Conservation (phyloP, 2,113 vertebrate species). For the Podilymbus podiceps region DNA sequence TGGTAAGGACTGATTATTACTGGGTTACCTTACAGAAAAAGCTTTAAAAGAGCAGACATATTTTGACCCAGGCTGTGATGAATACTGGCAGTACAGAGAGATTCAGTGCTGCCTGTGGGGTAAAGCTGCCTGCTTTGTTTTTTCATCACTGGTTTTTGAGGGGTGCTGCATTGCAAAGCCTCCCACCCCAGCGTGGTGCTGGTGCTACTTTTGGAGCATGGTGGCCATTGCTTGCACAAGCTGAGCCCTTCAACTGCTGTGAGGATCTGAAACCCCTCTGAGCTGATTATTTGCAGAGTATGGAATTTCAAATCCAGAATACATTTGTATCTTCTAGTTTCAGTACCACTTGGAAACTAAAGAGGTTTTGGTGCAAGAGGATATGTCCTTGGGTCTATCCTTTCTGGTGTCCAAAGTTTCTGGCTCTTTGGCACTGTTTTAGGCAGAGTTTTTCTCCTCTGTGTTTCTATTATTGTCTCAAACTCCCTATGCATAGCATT, state of each 20-base stretch:
- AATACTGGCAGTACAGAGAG: neutral
- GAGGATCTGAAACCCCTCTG: neutral
- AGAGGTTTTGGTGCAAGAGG: neutral
- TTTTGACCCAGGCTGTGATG: neutral
- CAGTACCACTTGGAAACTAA: neutral
- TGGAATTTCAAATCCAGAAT: neutral
- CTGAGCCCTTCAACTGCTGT: neutral
- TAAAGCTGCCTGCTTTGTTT: neutral
- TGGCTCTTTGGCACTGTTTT: neutral
- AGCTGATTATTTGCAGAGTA: neutral
- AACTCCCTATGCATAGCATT: neutral
- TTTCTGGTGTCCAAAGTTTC: neutral
- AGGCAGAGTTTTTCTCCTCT: neutral
- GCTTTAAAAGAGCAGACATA: neutral
- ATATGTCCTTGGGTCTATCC: neutral
- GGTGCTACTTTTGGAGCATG: neutral
- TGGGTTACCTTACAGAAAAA: neutral
- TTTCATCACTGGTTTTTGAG: neutral
- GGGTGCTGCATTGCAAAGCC: neutral
- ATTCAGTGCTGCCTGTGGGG: neutral
- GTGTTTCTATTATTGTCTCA: neutral
- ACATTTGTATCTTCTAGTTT: neutral
- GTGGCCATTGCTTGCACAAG: neutral
- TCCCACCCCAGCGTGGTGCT: rapidly evolving
- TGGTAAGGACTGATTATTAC: neutral